Percentiles rank a stretch among this genome's conserved stretches.
phyloP scores from a whole-genome alignment of 1,140 invertebrate genomes.

The Eulimnadia texana region DNA sequence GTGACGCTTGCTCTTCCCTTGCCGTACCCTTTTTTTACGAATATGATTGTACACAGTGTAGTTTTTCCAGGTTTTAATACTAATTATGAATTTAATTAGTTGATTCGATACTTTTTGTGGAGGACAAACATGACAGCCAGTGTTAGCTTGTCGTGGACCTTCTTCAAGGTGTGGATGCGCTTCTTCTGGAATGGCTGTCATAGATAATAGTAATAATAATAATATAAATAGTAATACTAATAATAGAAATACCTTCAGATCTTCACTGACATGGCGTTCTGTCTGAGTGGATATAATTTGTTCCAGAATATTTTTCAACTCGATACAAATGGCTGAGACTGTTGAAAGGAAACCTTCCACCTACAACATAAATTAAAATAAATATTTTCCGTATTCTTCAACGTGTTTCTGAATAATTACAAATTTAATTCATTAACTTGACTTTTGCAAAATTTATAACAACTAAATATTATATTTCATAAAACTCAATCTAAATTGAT shows the following conservation, averaged over 20 bases:
- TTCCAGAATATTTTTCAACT: constrained; percentile 4
- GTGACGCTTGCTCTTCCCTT: no score
- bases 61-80: no score
- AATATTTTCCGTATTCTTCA: no score
- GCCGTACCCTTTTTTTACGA: no score
- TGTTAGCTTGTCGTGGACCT: constrained; percentile 4
- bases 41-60: no score
- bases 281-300: neutral
- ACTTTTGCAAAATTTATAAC: no score
- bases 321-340: neutral
- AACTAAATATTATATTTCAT: no score
- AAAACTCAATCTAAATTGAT: no score
- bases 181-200: neutral
- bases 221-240: neutral
- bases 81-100: neutral
- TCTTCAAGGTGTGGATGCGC: neutral
- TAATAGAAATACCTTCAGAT: neutral
- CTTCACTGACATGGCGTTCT: neutral
- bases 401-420: no score
- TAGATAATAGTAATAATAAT: neutral
- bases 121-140: constrained; percentile 6
- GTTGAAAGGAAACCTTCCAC: constrained; percentile 1
- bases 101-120: constrained; percentile 4
- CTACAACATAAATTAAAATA: no score
- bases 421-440: no score